Base-by-base conservation (phyloP, 2,888 invertebrate species). In the Volucella bombylans region DNA sequence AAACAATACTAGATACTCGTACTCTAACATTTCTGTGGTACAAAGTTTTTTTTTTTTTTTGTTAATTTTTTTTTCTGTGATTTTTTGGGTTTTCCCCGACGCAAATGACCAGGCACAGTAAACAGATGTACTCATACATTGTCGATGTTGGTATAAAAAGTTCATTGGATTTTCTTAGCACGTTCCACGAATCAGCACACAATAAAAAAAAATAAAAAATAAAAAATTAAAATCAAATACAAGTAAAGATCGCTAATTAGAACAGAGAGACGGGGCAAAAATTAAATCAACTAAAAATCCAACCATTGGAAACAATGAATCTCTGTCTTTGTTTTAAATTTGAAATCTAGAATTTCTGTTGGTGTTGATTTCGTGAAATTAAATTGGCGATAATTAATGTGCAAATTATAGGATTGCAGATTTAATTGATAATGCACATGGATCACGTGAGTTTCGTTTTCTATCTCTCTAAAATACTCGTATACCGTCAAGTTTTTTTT, bases 271-370 rank as follows among this genome's bases (percentile, higher is more conserved):
- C 1, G 31, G 31, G 31, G 31, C 41, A 45, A 18, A 18, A 64
- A 41, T 14, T 64, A 68, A 52, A 64, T 61, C 50, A 41, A 45
- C 38, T 43, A 47, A 18, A 79, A 82, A 73, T 54, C 65, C 69
- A 78, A 54, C 69, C 82, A 74, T 69, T 74, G 79, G 74, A 83
- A 82, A 65, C 64, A 83, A 83, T 83, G 73, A 82, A 69, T 79
- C 74, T 69, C 73, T 79, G 79, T 83, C 79, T 79, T 83, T 50
- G 31, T 31, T 31, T 31, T 31, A 31, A 74, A 83, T 83, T 79
- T 83, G 59, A 61, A 65, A 78, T 74, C 73, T 69, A 73, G 69
- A 78, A 83, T 65, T 65, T 64, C 15, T 39, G 54, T 31, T 39
- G 43, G 41, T 76, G 57, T 8, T 57, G 31, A 18, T 72, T 61